Base-by-base conservation (phyloP, 2,888 invertebrate genomes). In the Heliconius ethilla region DNA sequence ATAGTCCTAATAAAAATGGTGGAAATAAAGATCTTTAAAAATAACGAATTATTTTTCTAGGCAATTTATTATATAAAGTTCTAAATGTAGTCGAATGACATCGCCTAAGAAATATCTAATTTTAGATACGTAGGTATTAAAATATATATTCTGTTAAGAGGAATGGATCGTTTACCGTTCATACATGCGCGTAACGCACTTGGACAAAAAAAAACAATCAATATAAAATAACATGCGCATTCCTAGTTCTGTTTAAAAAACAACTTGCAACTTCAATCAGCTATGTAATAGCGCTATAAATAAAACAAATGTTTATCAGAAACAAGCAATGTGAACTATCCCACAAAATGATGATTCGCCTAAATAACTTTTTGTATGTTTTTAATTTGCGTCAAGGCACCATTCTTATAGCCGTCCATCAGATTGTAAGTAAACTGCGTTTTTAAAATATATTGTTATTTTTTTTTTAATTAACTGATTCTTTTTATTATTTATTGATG, bases 341-440 rank as follows among this genome's bases (percentile, higher is more conserved):
- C 78, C 88, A 91, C 86, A 92, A 91, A 85, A 91, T 92, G 89
- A 91, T 92, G 90, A 89, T 92, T 85, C 92, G 93, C 80, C 87
- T 93, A 80, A 91, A 91, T 80, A 92, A 93, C 86, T 94, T 94
- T 89, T 90, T 94, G 85, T 94, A 91, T 83, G 89, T 94, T 87
- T 94, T 94, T 83, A 93, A 93, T 90, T 91, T 94, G 88, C 93
- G 95, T 73, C 94, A 95, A 88, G 94, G 94, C 83, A 91, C 94
- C 82, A 94, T 95, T 85, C 90, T 94, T 70, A 94, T 94, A 85
- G 95, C 94, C 89, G 92, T 94, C 88, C 94, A 95, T 89, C 94
- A 95, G 90, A 94, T 95, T 84, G 95, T 95, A 86, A 94, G 94
- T 94, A 1, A 45, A 25, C 18, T 63, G 29, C 45, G 27, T 67